Base-by-base conservation (phyloP, 2,113 vertebrate genomes). In the Syrrhaptes paradoxus region DNA sequence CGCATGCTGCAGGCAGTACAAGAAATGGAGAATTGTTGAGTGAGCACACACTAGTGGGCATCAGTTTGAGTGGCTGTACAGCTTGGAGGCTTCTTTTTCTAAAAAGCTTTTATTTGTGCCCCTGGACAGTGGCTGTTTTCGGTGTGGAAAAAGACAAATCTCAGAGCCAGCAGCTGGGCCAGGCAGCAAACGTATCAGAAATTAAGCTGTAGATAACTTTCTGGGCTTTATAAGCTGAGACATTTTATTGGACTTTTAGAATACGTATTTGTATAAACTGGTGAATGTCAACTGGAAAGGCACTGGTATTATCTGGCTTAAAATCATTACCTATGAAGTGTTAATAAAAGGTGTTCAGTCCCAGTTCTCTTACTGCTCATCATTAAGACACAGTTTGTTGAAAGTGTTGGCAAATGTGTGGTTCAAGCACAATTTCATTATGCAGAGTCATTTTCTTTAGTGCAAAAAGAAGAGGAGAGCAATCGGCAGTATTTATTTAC, bases 401-500 rank as follows among this genome's bases (percentile, higher is more conserved):
- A 65, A 84, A 88, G 5, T 71, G 20, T 26, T 90, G 71, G 32
- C 3, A 77, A 86, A 72, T 54, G 5, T 45, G 28, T 58, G 68
- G 66, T 90, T 93, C n/a, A 80, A 32, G 83, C 34, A 34, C 49
- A 67, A 79, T 70, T 43, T 94, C 76, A 72, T 87, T 86, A 87
- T n/a, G 38, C 14, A 28, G 46, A 78, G 21, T 66, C 3, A 25
- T 54, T 82, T 79, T 73, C 43, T 55, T 80, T 51, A 54, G 24
- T 73, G 26, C 32, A 85, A 62, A 85, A 96, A 63, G 29, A 84
- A 82, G 34, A 34, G 67, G 55, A 87, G 74, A 87, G 36, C 63
- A 82, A 71, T 65, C 82, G 68, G 20, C n/a, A 65, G 7, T 15
- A 38, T 83, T 94, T 81, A 65, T 94, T 97, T 95, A 81, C 83